Evolutionary conservation across 1,140 invertebrate genomes (phyloP).

Genomic region (Megalopta genalis): DNA sequence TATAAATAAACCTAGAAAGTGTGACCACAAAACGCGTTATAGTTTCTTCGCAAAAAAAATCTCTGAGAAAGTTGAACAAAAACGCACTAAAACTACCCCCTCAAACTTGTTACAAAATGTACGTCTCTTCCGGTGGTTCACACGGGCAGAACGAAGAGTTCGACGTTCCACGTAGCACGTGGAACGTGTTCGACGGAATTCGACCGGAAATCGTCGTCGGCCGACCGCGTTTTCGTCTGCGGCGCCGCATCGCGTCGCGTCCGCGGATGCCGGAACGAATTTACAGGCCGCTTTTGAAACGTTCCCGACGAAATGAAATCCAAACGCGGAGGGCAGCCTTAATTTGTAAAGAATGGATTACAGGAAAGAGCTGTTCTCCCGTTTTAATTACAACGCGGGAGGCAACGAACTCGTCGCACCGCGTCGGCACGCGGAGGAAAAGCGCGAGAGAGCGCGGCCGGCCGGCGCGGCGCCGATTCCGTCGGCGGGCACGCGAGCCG

Average conservation of each 20-base stretch:
- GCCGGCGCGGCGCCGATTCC: constrained; percentile 25
- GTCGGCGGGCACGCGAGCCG: neutral
- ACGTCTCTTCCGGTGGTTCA: too few species aligned
- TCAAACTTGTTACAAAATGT: too few species aligned
- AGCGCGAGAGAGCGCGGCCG: neutral
- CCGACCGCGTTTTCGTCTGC: neutral
- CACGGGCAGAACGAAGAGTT: too few species aligned
- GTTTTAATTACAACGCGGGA: constrained; percentile 29
- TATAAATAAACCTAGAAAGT: too few species aligned
- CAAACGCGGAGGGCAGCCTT: neutral
- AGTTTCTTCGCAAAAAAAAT: too few species aligned
- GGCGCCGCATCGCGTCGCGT: too few species aligned
- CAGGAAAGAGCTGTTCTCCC: constrained; percentile 2
- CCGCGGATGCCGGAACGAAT: neutral
- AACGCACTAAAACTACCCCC: too few species aligned
- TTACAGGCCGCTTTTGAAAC: constrained; percentile 23
- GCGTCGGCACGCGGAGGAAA: constrained; percentile 5
- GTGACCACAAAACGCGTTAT: too few species aligned
- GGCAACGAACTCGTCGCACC: neutral
- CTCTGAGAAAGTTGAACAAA: too few species aligned
- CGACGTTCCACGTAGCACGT: too few species aligned
- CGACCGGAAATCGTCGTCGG: neutral
- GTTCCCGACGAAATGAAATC: constrained; percentile 22
- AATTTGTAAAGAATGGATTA: constrained; percentile 24
- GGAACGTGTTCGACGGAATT: neutral